Evolutionary conservation across 2,888 invertebrate species (phyloP), one percentile per base, ranked within the genome.

Genomic region (Euproctis similis): DNA sequence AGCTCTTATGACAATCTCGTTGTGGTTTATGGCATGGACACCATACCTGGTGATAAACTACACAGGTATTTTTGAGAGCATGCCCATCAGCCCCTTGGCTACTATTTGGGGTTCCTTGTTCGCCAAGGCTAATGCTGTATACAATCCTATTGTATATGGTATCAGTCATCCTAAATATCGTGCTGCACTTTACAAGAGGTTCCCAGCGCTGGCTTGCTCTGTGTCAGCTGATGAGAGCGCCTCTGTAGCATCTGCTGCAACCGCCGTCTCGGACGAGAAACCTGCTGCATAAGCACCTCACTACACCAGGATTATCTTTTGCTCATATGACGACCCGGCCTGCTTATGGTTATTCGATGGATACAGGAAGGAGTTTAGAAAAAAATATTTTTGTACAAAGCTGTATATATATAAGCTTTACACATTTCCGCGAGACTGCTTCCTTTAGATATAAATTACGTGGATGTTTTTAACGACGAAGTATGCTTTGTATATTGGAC

Each of bases 21-120:
- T 96, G 46, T 97, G 95, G 94, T 92, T 96, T 82, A 89, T 94
- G 87, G 95, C 95, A 24, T 97, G 96, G 96, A 94, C 94, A 10
- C 95, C 95, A 4, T 96, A 95, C 60, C 77, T 94, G 44, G 88
- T 94, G 29, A 92, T 95, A 60, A 94, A 95, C 71, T 91, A 87
- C 59, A 85, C 90, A 39, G 95, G 95, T 20, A 88, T 94, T 28
- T 93, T 94, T 60, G 90, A 92, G 54, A 87, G 88, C 30, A 85
- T 87, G 22, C 89, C 88, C 26, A 89, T 95, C 50, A 92, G 87
- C 43, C 95, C 95, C 8, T 78, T 95, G 42, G 90, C 90, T 45
- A 94, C 94, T 30, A 94, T 95, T 71, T 94, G 94, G 93, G 93
- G 94, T 29, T 94, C 96, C 17, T 86, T 96, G 50, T 95, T 96